Base-by-base conservation (phyloP, 1,140 invertebrate genomes). In the Scaptomyza graminum region DNA sequence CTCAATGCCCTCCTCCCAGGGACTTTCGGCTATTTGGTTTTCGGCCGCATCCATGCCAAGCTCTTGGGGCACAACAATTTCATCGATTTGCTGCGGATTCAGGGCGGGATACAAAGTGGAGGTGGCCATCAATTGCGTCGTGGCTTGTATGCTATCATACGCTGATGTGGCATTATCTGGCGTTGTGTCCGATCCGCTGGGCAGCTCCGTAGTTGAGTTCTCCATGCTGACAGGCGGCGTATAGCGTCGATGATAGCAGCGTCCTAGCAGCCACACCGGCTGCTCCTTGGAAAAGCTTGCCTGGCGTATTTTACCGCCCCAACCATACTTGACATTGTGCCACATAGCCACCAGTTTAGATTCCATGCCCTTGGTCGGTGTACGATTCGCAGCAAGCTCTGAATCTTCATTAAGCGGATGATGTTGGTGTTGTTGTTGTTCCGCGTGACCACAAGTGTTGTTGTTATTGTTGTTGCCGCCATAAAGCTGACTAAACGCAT, bases 251-350 rank as follows among this genome's bases (percentile, higher is more conserved):
- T 96, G 95, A 89, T 98, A 98, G 89, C 95, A 96, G 44, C 94
- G 93, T 1, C 97, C 97, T 13, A 97, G 89, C 2, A 98, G 84
- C 94, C 96, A 97, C 3, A 97, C 95, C 1, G 96, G 96, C 82
- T 95, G 96, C 93, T 97, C 96, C 93, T 96, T 96, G 0, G 95
- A 96, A 90, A 97, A 97, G 82, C 94, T 96, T 0, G 96, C 95
- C 41, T 76, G 68, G 79, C 96, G 96, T 70, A 96, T 93, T 92
- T 97, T 97, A 12, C 95, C 93, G 34, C 94, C 95, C 95, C 95
- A 96, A 94, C 96, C 96, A 92, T 97, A 97, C 94, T 97, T 97
- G 51, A 97, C 94, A 92, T 97, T 97, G 91, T 97, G 97, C 96
- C 96, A 97, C 94, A 97, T 95, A 46, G 96, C 96, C 76, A 96